Evolutionary conservation across 1,140 invertebrate species (phyloP), one percentile per base, ranked within the genome.

Genomic region (Papilio polytes): DNA sequence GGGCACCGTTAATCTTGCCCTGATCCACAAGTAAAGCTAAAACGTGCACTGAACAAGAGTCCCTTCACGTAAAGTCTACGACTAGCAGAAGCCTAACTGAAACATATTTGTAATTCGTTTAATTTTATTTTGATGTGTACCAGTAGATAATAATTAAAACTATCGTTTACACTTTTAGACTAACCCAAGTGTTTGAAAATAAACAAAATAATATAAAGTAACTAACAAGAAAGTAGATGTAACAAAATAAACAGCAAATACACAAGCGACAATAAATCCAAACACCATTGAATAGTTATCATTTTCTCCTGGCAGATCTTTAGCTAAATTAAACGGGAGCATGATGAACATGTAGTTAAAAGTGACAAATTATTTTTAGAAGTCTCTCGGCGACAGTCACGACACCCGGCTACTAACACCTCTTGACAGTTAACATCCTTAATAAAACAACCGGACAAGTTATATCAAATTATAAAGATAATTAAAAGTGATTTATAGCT

Each of bases 351-450:
- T 51, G 44, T 76, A 76, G 74, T 76, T 76, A 53, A 76, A 76
- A 76, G 9, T 76, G 74, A 76, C 74, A 53, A 76, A 76, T 76
- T 76, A 76, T 76, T 76, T 76, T 76, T 76, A 76, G 74, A 76
- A 76, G 20, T 74, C n/a, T 74, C 44, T 51, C 73, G 6, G 73
- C 41, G 22, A 41, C 70, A 44, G 44, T 22, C 41, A 22, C 44
- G 73, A 48, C 73, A 46, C 20, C 12, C 10, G 20, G n/a, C 44
- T 76, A 76, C 41, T 10, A 76, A 76, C 74, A 76, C 46, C 20
- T 48, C 46, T 51, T 76, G 44, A 76, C 74, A 76, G n/a, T n/a
- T 76, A 7, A 48, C 41, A 22, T 46, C 44, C 41, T 22, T 51
- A 51, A 46, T 51, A 46, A 76, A 48, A 46, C 15, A 46, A 51